Evolutionary conservation across 2,113 vertebrate genomes (phyloP).

Genomic region (Strigops habroptila): DNA sequence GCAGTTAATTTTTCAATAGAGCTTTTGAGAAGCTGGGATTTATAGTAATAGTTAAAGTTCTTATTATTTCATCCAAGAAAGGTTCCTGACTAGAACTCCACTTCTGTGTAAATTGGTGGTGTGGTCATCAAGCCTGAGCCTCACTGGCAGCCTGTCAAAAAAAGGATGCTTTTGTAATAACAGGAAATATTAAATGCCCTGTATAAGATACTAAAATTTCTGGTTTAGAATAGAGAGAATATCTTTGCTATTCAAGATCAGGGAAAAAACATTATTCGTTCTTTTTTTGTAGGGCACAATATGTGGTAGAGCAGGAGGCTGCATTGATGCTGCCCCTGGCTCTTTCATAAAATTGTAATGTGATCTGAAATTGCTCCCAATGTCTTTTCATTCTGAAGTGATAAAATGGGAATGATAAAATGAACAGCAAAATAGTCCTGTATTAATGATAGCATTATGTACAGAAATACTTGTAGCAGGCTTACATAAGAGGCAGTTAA

Average conservation of each 20-base stretch:
- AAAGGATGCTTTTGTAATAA: neutral
- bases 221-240: neutral
- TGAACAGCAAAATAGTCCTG: neutral
- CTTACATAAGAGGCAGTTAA: neutral
- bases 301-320: neutral
- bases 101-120: neutral
- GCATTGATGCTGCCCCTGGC: neutral
- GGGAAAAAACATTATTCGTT: neutral
- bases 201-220: neutral
- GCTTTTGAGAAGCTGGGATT: neutral
- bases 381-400: neutral
- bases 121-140: neutral
- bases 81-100: neutral
- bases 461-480: neutral
- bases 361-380: neutral
- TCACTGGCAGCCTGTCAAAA: neutral
- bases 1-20: constrained; percentile 16
- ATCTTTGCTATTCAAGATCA: neutral
- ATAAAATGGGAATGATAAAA: neutral
- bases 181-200: neutral
- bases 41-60: neutral
- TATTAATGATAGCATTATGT: neutral
- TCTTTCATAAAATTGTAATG: neutral
- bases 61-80: neutral
- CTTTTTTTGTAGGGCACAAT: neutral